phyloP scores from a whole-genome alignment of 2,888 invertebrate species.

The Gastracanthus pulcherrimus region DNA sequence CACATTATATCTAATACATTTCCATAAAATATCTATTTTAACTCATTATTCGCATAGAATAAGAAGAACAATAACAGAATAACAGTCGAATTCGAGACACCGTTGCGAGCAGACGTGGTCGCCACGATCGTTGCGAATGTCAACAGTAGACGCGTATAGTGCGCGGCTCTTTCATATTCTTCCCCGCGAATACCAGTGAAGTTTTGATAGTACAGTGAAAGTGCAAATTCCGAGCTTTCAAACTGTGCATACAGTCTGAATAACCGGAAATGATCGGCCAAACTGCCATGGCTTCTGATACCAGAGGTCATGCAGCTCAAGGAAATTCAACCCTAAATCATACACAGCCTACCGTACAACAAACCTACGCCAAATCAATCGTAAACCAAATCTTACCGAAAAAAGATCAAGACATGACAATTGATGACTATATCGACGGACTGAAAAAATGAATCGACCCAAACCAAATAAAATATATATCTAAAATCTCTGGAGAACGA shows the following conservation, averaged over 20 bases:
- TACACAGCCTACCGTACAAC: neutral
- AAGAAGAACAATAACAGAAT: no score
- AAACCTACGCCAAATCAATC: neutral
- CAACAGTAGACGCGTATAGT: no score
- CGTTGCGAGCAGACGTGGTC: no score
- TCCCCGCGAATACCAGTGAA: no score
- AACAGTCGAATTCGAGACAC: no score
- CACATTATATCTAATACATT: no score
- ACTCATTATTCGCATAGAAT: no score
- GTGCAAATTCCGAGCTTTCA: neutral
- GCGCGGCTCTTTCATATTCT: no score
- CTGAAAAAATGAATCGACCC: neutral
- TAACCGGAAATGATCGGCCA: neutral
- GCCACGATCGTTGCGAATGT: no score
- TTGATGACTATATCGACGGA: neutral
- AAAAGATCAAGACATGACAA: neutral
- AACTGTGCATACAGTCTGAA: neutral
- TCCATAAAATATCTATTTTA: no score
- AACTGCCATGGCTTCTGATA: neutral
- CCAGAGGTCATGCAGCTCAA: neutral
- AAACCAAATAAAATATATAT: neutral
- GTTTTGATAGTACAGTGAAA: no score
- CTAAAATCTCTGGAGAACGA: neutral
- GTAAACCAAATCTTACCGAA: neutral
- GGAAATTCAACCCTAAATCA: neutral